phyloP scores from a whole-genome alignment of 2,797 vertebrate species.

The Diceros bicornis region DNA sequence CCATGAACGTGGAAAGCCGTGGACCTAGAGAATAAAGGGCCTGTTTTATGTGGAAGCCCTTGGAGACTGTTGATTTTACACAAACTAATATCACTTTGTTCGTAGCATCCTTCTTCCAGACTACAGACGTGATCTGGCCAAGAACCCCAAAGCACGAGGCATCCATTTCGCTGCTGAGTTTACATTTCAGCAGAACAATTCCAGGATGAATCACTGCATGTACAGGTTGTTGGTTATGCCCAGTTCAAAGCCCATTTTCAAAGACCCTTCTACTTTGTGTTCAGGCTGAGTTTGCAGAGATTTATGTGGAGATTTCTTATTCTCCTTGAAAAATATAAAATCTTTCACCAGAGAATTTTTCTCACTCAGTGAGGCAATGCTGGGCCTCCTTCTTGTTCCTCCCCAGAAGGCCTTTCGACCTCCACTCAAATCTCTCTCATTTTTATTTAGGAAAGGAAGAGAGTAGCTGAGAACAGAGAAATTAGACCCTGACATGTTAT shows the following conservation, averaged over 20 bases:
- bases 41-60: constrained; percentile 47
- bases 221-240: constrained; percentile 13
- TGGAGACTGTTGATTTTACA: background rate
- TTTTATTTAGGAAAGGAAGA: constrained; percentile 47
- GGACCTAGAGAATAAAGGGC: background rate
- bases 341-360: background rate
- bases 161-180: background rate
- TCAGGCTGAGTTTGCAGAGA: constrained; percentile 19
- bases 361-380: background rate
- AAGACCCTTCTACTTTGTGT: background rate
- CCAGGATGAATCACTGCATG: constrained; percentile 44
- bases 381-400: background rate
- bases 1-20: background rate
- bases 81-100: background rate
- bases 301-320: constrained; percentile 34
- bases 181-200: constrained; percentile 62
- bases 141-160: background rate
- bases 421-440: background rate
- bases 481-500: background rate
- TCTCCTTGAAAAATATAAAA: constrained; percentile 72
- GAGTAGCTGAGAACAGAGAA: background rate
- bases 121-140: background rate
- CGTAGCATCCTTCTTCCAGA: background rate
- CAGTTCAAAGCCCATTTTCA: constrained; percentile 19
- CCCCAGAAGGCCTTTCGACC: background rate